These are phyloP conservation scores for Neodontobutis hainanensis DNA, from an alignment of 2,113 vertebrate genomes.

Conservation along the genomic window DNA sequence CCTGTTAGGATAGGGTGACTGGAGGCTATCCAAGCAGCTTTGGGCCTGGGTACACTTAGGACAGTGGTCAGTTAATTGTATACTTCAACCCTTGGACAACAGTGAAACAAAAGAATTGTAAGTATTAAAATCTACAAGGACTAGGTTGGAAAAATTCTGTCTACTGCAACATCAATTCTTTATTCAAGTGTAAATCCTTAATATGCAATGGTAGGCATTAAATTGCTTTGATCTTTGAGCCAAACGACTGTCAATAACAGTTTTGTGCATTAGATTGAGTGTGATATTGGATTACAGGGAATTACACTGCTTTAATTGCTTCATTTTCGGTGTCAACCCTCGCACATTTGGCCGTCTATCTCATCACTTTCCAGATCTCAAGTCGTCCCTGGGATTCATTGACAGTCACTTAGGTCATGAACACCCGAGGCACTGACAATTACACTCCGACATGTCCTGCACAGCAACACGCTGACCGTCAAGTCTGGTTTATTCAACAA, in stretches of 20 bases:
- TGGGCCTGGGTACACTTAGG: no score
- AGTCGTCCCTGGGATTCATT: conserved; percentile 25
- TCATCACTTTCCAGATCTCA: conserved; percentile 11
- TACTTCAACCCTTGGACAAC: no score
- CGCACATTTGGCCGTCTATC: neutral
- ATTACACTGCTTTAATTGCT: conserved; percentile 30
- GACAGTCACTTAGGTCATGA: conserved; percentile 42
- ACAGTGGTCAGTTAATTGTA: no score
- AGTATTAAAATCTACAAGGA: no score
- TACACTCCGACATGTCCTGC: conserved; percentile 29
- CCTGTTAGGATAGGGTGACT: no score
- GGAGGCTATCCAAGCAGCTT: no score
- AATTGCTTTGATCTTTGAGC: conserved; percentile 8
- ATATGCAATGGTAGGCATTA: conserved; percentile 12
- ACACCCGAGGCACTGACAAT: conserved; percentile 42
- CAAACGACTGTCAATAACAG: conserved; percentile 25
- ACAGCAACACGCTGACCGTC: conserved; percentile 35
- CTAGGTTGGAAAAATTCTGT: conserved; percentile 36
- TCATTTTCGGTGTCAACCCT: conserved; percentile 26
- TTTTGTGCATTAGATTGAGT: conserved; percentile 22
- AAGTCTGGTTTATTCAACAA: conserved; percentile 27
- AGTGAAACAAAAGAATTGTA: no score
- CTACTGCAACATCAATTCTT: neutral
- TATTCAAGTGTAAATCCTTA: neutral
- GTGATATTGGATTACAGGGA: conserved; percentile 29